Conservation (phyloP, 2,113 vertebrate species). For the Odobenus rosmarus region DNA sequence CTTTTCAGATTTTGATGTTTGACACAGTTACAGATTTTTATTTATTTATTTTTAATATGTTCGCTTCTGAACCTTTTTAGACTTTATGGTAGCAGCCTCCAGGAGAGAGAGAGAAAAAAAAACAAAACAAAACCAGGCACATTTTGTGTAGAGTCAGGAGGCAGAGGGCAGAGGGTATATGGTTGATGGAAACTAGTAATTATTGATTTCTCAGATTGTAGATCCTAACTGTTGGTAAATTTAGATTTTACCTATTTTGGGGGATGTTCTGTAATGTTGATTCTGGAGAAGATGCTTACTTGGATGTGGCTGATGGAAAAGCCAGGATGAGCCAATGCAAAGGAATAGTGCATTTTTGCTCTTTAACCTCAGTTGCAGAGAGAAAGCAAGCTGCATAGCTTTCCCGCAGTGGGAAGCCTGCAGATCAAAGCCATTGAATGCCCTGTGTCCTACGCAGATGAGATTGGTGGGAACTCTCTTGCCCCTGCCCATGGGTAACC, state of each 20-base stretch:
- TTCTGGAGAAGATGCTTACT: slow-evolving; percentile 39
- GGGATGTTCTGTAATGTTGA: not conserved
- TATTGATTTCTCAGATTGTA: slow-evolving; percentile 1
- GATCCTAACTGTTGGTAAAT: not conserved
- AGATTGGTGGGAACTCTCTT: not conserved
- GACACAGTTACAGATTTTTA: not conserved
- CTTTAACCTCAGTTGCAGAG: not conserved
- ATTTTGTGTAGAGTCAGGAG: not conserved
- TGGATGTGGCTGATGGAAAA: not conserved
- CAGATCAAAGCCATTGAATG: not conserved
- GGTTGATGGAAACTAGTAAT: not conserved
- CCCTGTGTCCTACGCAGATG: not conserved
- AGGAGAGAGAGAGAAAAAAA: not conserved
- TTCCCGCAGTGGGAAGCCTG: not conserved
- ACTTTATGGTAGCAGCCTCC: not conserved
- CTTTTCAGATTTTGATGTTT: slow-evolving; percentile 64
- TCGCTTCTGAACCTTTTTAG: slow-evolving; percentile 52
- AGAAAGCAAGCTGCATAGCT: not conserved
- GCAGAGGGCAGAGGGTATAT: not conserved
- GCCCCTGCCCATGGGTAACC: not conserved
- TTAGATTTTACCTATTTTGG: slow-evolving; percentile 4
- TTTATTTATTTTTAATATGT: slow-evolving; percentile 73
- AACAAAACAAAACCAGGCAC: not conserved
- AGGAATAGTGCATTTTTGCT: not conserved
- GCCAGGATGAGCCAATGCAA: not conserved